These are phyloP conservation scores for Saimiri boliviensis DNA, from an alignment of 2,113 vertebrate genomes.

Conservation along the genomic window DNA sequence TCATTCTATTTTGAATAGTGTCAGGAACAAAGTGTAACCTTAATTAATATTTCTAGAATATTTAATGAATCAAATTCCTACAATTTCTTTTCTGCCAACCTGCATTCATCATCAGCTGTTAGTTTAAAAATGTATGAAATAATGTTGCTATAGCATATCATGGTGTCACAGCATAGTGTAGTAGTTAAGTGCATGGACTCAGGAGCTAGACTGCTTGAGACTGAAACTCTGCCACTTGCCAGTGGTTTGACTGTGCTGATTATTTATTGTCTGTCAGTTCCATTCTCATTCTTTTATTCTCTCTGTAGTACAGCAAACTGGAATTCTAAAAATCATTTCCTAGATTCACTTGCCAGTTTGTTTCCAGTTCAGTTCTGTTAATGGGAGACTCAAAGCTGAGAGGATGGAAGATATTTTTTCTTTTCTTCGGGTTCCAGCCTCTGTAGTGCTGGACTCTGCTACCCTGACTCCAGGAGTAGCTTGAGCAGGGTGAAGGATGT, in stretches of 20 bases:
- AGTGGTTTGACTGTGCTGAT: not conserved
- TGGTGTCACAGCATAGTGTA: not conserved
- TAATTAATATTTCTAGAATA: not conserved
- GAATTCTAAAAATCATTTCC: not conserved
- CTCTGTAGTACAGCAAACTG: not conserved
- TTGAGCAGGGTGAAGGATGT: not conserved
- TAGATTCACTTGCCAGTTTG: not conserved
- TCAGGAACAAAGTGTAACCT: not conserved
- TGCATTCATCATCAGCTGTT: not conserved
- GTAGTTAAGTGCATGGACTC: not conserved
- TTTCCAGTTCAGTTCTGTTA: not conserved
- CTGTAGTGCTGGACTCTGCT: not conserved
- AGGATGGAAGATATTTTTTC: not conserved
- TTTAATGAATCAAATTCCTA: constrained; percentile 14
- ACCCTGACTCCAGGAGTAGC: not conserved
- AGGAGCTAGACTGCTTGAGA: not conserved
- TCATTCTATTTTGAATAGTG: not conserved
- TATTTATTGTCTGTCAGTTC: not conserved
- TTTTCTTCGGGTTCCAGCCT: not conserved
- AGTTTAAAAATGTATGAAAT: not conserved
- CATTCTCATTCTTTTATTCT: not conserved
- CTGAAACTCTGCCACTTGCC: not conserved
- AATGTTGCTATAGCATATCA: not conserved
- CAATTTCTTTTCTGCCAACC: not conserved
- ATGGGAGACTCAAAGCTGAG: not conserved